Evolutionary conservation across 1,140 invertebrate species (phyloP), one percentile per base, ranked within the genome.

Genomic region (Lepidurus arcticus): DNA sequence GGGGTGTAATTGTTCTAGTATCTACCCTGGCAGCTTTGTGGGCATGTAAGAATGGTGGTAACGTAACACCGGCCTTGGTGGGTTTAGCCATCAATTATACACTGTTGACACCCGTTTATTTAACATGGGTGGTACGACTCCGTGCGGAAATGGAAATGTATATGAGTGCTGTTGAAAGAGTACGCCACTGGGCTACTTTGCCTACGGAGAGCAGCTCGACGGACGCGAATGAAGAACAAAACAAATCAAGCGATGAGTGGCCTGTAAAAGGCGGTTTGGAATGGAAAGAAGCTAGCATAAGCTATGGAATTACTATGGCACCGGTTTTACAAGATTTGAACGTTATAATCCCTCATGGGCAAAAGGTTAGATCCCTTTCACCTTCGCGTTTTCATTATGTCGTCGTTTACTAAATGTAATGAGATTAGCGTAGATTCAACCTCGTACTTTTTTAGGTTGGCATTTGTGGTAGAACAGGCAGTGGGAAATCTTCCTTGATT

Each of bases 41-140:
- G 75, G 88, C 88, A 74, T 88, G 87, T 4, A 83, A 87, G 75
- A 80, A 88, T 24, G 82, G 84, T 24, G 82, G 84, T 76, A 84
- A 86, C 16, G 87, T 91, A 3, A 88, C 89, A 44, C 88, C 89
- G 1, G 88, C 90, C 13, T 83, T 90, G 78, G 89, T 91, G 44
- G 92, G 91, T 4, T 84, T 93, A 78, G 91, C 92, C 44, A 91
- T 93, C 80, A 91, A 92, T 82, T 94, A 93, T 84, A 90, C 92
- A n/a, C 88, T 94, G 24, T 85, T 94, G 76, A 88, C 94, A 78
- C 92, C 92, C 21, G 90, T 92, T 81, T 94, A 93, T 84, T 87
- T 94, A 65, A 93, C 92, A 82, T 93, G 92, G 89, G 90, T 93
- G 74, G 92, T 93, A 78, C 91, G 92, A 84, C 91, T 92, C 84